A percentile compares a stretch with the other conserved stretches of the same genome.
Evolutionary conservation across 2,888 invertebrate genomes (phyloP).

Genomic region (Athetis lepigone): DNA sequence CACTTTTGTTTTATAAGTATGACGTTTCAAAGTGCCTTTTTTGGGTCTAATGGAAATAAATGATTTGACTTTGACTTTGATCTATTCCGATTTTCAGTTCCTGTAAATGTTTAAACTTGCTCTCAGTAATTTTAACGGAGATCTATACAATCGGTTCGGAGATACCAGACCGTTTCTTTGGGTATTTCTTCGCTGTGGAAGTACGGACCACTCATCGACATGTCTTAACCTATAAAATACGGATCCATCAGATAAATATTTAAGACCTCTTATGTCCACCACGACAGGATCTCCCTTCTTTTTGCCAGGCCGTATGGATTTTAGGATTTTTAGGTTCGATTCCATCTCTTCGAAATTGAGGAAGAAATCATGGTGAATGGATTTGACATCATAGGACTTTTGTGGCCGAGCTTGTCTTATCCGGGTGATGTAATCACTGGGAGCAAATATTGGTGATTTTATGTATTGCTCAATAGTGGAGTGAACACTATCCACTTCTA

Average conservation of each 20-base stretch:
- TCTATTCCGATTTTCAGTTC: slow-evolving; percentile 35
- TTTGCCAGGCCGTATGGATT: not conserved
- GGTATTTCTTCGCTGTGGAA: slow-evolving; percentile 32
- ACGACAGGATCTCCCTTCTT: slow-evolving; percentile 1
- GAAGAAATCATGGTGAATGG: slow-evolving; percentile 12
- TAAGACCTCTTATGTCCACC: slow-evolving; percentile 9
- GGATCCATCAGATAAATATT: slow-evolving; percentile 24
- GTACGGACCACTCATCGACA: slow-evolving; percentile 27
- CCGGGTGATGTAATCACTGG: slow-evolving; percentile 35
- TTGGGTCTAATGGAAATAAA: too few species aligned
- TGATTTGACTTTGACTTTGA: too few species aligned
- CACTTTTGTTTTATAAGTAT: too few species aligned
- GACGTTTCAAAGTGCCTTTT: too few species aligned
- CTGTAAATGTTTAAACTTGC: slow-evolving; percentile 43
- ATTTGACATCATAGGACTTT: slow-evolving; percentile 9
- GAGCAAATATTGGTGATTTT: slow-evolving; percentile 43
- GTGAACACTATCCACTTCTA: slow-evolving; percentile 50
- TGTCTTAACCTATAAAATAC: slow-evolving; percentile 22
- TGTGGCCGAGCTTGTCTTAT: slow-evolving; percentile 11
- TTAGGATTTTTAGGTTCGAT: slow-evolving; percentile 8
- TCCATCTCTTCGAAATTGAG: slow-evolving; percentile 12
- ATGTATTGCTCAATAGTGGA: slow-evolving; percentile 49
- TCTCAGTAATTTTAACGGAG: slow-evolving; percentile 38
- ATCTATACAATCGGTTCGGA: slow-evolving; percentile 28
- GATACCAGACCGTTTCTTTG: not conserved